Evolutionary conservation across 1,140 invertebrate genomes (phyloP).

Genomic region (Eumeta japonica): DNA sequence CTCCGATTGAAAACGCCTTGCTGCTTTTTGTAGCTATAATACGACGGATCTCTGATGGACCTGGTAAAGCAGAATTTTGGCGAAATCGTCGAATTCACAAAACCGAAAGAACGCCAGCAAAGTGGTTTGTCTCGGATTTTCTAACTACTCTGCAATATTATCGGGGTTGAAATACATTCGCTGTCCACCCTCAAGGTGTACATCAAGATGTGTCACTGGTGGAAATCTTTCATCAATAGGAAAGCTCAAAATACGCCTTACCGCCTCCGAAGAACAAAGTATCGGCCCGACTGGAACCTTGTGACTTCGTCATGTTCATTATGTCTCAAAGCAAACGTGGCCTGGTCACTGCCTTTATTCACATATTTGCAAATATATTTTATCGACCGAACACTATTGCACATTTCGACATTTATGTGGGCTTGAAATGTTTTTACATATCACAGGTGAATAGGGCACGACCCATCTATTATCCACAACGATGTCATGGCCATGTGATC

Average conservation of each 20-base stretch:
- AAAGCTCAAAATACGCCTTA: conserved; percentile 47
- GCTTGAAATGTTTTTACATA: conserved; percentile 12
- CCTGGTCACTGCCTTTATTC: conserved; percentile 12
- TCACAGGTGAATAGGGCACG: conserved; percentile 12
- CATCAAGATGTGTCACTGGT: conserved; percentile 33
- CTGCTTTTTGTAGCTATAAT: conserved; percentile 18
- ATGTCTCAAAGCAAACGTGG: conserved; percentile 11
- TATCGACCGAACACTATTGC: conserved; percentile 13
- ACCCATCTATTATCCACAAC: conserved; percentile 12
- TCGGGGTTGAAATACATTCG: conserved; percentile 17
- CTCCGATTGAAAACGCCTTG: conserved; percentile 16
- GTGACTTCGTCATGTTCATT: conserved; percentile 13
- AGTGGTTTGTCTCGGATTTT: conserved; percentile 18
- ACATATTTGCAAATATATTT: conserved; percentile 17
- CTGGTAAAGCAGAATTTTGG: conserved; percentile 16
- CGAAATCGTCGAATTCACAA: conserved; percentile 17
- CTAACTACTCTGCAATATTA: conserved; percentile 16
- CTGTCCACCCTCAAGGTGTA: conserved; percentile 18
- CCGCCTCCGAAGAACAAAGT: conserved; percentile 47
- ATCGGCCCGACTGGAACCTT: conserved; percentile 33
- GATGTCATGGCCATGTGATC: conserved; percentile 7
- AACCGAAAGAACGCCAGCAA: conserved; percentile 19
- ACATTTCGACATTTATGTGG: conserved; percentile 12
- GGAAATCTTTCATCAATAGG: conserved; percentile 41
- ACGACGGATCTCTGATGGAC: conserved; percentile 16